Evolutionary conservation across 92 coral and sea anemone species (phyloP).

Genomic region (Micromussa lordhowensis): DNA sequence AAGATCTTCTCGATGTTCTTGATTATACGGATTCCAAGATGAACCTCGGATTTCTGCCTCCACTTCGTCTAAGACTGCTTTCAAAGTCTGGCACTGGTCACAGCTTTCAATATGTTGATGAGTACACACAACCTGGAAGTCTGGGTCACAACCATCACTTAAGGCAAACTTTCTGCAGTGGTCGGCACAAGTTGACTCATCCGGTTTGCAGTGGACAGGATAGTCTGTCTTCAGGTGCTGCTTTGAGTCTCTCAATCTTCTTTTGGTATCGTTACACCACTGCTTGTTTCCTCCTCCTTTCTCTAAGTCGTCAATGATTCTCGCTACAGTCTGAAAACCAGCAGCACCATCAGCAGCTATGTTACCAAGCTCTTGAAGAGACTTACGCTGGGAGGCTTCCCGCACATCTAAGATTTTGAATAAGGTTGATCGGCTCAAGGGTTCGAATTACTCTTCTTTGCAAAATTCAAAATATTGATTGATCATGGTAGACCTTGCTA

Average conservation of each 20-base stretch:
- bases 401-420: conserved; percentile 18
- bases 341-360: conserved; percentile 34
- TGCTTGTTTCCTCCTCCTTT: conserved; percentile 30
- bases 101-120: conserved; percentile 26
- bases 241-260: conserved; percentile 19
- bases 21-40: conserved; percentile 41
- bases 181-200: conserved; percentile 25
- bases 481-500: conserved; percentile 43
- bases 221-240: conserved; percentile 44
- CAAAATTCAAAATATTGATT: conserved; percentile 16
- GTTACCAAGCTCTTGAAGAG: conserved; percentile 33
- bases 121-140: conserved; percentile 32
- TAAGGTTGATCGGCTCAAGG: conserved; percentile 9
- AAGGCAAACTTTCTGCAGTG: conserved; percentile 42
- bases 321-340: conserved; percentile 30
- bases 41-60: conserved; percentile 19
- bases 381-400: conserved; percentile 8
- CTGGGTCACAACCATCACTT: conserved; percentile 26
- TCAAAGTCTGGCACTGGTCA: conserved; percentile 11
- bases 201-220: conserved; percentile 51
- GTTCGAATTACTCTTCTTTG: conserved; percentile 9
- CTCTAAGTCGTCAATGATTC: conserved; percentile 20
- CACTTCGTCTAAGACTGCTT: conserved; percentile 26
- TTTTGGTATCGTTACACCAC: conserved; percentile 20
- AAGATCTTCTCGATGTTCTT: conserved; percentile 43